Base-by-base conservation (phyloP, 2,113 vertebrate genomes). In the Rhinolophus ferrumequinum region DNA sequence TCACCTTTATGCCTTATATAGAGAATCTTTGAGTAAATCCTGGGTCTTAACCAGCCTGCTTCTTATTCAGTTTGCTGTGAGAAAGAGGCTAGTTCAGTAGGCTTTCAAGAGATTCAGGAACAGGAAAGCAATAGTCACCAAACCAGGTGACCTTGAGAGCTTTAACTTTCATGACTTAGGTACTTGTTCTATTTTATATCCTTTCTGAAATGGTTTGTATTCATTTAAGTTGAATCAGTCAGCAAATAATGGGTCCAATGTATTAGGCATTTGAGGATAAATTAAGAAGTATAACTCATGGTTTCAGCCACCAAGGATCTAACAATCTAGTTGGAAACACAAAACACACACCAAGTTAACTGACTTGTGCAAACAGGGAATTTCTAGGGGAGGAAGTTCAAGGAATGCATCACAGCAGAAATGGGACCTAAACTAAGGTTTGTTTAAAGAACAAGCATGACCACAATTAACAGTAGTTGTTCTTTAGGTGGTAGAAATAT, bases 1-100 rank as follows among this genome's bases (percentile, higher is more conserved):
- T 83, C 50, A 93, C 80, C 87, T 72, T 85, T 94, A 95, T 94
- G 85, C 95, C 77, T 96, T 96, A 94, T 85, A 60, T 88, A 50
- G 72, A 95, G 50, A 93, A 88, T 86, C 88, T 94, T 66, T 33
- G 54, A 88, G 69, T 86, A 90, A 94, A 84, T 86, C 73, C 93
- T 95, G 85, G n/a, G 73, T 97, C 85, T 95, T 90, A 77, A 84
- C 83, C 86, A 87, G n/a, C 75, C 72, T 96, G 76, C 85, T 91
- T 81, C 44, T 91, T 93, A 91, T 6, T 96, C 86, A 83, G 38
- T 88, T 94, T 95, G 82, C 35, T 89, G 8, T 96, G 67, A 75
- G 50, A 93, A 93, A 94, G 91, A 96, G 41, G n/a, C 72, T 88
- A 76, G 22, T 92, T 95, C 90, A 97, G 58, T 79, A 91, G 76